A percentile compares a stretch with the other conserved stretches of the same genome.
Conservation (phyloP, 2,888 invertebrate species). For the Steromphala cineraria region DNA sequence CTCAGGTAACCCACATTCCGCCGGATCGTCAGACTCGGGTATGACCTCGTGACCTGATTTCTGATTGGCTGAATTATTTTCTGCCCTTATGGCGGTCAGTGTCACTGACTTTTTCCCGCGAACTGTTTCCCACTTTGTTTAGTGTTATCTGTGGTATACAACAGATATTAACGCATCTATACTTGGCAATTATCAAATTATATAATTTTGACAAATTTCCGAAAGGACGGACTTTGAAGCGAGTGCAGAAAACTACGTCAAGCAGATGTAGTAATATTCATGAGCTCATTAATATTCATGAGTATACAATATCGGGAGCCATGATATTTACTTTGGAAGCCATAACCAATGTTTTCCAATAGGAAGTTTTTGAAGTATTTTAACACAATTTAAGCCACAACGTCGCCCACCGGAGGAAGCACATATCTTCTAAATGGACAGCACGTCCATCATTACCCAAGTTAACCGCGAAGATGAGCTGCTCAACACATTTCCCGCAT, state of each 20-base stretch:
- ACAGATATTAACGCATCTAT: too few species aligned
- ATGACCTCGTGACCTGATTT: conserved; percentile 22
- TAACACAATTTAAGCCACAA: conserved; percentile 38
- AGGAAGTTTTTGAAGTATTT: conserved; percentile 36
- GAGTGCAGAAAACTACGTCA: background rate
- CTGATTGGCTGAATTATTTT: conserved; percentile 18
- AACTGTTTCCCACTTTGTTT: background rate
- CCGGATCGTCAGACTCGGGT: conserved; percentile 13
- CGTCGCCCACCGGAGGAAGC: conserved; percentile 48
- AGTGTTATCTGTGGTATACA: too few species aligned
- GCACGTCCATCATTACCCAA: conserved; percentile 99
- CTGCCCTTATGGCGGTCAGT: conserved; percentile 13
- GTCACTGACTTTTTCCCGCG: conserved; percentile 5
- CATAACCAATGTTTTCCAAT: conserved; percentile 36
- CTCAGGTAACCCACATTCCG: conserved; percentile 13
- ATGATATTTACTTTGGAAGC: conserved; percentile 54
- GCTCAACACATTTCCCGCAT: conserved; percentile 89
- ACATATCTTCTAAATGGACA: conserved; percentile 81
- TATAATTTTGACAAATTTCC: too few species aligned
- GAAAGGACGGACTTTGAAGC: too few species aligned
- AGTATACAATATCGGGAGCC: conserved; percentile 47
- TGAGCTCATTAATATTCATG: conserved; percentile 66
- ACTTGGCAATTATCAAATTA: too few species aligned
- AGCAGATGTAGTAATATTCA: conserved; percentile 21
- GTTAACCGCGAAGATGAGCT: conserved; percentile 98